Evolutionary conservation across 2,888 invertebrate species (phyloP).

Genomic region (Parascotia fuliginaria): DNA sequence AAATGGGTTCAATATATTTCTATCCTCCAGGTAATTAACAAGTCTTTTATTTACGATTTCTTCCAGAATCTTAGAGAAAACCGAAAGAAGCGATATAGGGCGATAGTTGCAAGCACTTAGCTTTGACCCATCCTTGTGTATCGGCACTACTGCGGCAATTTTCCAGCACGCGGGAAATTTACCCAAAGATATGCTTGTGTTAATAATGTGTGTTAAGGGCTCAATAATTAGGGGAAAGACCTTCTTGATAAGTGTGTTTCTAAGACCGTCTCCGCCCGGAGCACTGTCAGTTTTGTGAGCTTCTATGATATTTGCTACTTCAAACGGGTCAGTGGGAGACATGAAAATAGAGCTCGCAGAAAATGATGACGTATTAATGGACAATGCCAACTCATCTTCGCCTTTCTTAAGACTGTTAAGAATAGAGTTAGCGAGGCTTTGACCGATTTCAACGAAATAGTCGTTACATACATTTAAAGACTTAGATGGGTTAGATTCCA

Average conservation of each 20-base stretch:
- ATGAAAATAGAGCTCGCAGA: too few species aligned
- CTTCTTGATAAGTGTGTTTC: not conserved
- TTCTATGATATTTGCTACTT: too few species aligned
- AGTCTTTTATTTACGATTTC: not conserved
- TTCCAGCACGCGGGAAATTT: not conserved
- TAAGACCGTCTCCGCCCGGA: not conserved
- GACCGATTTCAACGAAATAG: not conserved
- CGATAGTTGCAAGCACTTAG: not conserved
- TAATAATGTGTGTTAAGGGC: not conserved
- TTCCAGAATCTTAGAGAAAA: not conserved
- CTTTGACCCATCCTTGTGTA: not conserved
- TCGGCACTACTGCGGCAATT: not conserved
- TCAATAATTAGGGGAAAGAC: not conserved
- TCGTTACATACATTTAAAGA: not conserved
- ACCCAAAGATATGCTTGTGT: not conserved
- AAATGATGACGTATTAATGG: not conserved
- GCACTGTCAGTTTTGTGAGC: not conserved
- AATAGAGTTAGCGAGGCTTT: not conserved
- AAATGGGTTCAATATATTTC: not conserved
- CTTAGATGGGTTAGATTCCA: not conserved
- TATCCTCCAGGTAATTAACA: not conserved
- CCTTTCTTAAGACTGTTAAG: not conserved
- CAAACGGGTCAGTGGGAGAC: too few species aligned
- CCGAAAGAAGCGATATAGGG: not conserved
- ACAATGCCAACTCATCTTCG: not conserved